Evolutionary conservation across 1,140 invertebrate genomes (phyloP).

Genomic region (Drosophila bocqueti): DNA sequence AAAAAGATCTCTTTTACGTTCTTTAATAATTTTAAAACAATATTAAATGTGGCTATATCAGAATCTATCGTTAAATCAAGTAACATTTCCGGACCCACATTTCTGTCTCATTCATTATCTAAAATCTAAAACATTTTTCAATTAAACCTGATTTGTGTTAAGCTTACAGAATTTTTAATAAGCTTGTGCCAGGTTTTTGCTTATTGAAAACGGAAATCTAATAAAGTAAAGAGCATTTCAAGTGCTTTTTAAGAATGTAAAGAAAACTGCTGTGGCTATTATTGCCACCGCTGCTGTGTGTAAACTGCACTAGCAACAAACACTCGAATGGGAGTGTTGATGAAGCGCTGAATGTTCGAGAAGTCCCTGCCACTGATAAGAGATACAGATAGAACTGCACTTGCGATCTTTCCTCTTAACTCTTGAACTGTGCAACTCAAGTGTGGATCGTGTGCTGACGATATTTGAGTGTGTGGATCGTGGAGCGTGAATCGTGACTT

Average conservation of each 20-base stretch:
- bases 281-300: slow-evolving; percentile 4
- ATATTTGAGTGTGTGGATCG: slow-evolving; percentile 4
- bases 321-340: slow-evolving; percentile 19
- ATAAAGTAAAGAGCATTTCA: neutral
- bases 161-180: neutral
- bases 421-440: slow-evolving; percentile 43
- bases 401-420: slow-evolving; percentile 34
- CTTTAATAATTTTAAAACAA: no score
- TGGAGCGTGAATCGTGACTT: slow-evolving; percentile 7
- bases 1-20: no score
- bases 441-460: slow-evolving; percentile 11
- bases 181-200: no score
- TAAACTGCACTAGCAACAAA: slow-evolving; percentile 5
- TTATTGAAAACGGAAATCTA: neutral
- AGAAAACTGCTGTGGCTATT: neutral
- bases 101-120: neutral
- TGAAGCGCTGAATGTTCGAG: slow-evolving; percentile 26
- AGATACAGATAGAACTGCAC: slow-evolving; percentile 35
- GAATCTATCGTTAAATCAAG: neutral
- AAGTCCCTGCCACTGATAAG: slow-evolving; percentile 39
- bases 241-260: neutral
- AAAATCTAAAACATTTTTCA: neutral
- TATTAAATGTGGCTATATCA: no score
- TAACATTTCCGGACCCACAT: neutral
- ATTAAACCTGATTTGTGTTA: neutral